Evolutionary conservation across 2,113 vertebrate species (phyloP), one percentile per base, ranked within the genome.

Genomic region (Nycticryphes semicollaris): DNA sequence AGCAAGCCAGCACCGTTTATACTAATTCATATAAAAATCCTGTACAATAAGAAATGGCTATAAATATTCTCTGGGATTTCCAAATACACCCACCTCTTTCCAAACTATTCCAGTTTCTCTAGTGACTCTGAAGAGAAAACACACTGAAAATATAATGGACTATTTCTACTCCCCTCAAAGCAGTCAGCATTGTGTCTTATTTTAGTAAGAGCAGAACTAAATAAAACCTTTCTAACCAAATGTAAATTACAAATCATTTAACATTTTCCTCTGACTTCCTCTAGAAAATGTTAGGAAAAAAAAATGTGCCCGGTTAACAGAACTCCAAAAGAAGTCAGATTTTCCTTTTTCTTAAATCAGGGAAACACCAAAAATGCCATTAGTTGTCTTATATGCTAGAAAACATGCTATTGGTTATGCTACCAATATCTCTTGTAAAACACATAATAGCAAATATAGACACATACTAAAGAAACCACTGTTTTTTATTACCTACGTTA

Each of bases 31-130:
- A 45, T 72, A 70, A 95, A 88, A 75, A 72, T 72, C 47, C 43
- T 76, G 24, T 83, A 82, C 23, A 15, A n/a, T 76, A 82, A 84
- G 62, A 91, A 87, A 84, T 50, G 4, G 15, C 30, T 92, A 72
- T 92, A 89, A 89, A 86, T 94, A 95, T 75, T 93, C 39, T 59
- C 60, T 64, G 31, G 59, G 54, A 84, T 90, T 89, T 92, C 86
- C 86, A 74, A 74, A 90, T 84, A 60, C 31, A 80, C 21, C 33
- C 63, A 24, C 33, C 30, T 81, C 37, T 92, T 90, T 78, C 69
- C 89, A 89, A 96, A 90, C 15, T 37, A 43, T 47, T 93, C 13
- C 11, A 4, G 0, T 60, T 93, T 90, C 68, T 83, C 33, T 47
- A 80, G 70, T 59, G 59, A 67, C 22, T 75, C 56, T 86, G 67